Percentiles rank a stretch among this genome's conserved stretches.
Evolutionary conservation across 2,888 invertebrate genomes (phyloP).

Genomic region (Idaea straminata): DNA sequence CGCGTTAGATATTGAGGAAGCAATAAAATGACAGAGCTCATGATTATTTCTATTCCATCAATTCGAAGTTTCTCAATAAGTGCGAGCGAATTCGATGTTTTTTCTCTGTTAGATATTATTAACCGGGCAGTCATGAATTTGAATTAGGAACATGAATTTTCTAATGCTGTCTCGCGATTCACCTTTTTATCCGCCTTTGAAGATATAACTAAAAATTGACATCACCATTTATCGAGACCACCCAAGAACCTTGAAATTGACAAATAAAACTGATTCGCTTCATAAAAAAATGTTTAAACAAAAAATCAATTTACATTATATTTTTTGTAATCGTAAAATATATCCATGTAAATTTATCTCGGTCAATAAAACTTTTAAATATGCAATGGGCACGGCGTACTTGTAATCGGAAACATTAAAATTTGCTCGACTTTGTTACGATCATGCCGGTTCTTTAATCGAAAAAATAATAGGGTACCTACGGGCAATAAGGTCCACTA

Average conservation of each 20-base stretch:
- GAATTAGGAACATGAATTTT: too few species aligned
- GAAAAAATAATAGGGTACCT: neutral
- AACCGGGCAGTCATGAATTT: too few species aligned
- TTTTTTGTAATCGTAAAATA: neutral
- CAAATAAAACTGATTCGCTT: neutral
- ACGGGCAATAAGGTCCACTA: too few species aligned
- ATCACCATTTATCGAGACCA: neutral
- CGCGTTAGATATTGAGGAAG: too few species aligned
- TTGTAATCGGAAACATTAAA: conserved; percentile 28
- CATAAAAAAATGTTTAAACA: neutral
- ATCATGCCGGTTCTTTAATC: conserved; percentile 2
- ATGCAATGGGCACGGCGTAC: neutral
- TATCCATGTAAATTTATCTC: neutral
- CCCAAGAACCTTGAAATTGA: neutral
- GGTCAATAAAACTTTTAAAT: neutral
- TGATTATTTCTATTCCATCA: too few species aligned
- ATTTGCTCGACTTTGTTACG: conserved; percentile 24
- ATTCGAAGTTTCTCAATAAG: too few species aligned
- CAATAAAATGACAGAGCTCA: too few species aligned
- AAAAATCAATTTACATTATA: neutral
- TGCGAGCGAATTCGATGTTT: too few species aligned
- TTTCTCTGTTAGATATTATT: too few species aligned
- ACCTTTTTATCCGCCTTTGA: too few species aligned
- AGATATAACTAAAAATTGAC: too few species aligned
- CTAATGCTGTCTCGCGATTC: too few species aligned